These are phyloP conservation scores for Rhogogaster chlorosoma DNA, from an alignment of 2,888 invertebrate genomes.

Conservation along the genomic window DNA sequence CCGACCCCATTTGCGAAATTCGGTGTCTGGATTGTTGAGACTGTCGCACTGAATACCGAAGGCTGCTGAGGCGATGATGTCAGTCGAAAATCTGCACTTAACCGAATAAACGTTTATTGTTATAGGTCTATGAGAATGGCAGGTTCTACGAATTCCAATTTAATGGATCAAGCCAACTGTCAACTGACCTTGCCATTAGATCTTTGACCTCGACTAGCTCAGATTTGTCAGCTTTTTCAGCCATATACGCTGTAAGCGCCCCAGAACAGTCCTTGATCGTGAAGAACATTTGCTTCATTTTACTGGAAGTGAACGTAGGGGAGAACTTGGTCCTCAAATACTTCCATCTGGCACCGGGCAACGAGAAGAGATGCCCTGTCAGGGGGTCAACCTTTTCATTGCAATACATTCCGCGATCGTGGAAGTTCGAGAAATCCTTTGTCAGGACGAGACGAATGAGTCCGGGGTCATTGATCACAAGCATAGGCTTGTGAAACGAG, in stretches of 20 bases:
- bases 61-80: slow-evolving; percentile 69
- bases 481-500: neutral
- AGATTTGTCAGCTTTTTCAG: slow-evolving; percentile 63
- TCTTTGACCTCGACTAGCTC: slow-evolving; percentile 4
- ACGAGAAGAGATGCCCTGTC: slow-evolving; percentile 82
- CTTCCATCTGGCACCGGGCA: slow-evolving; percentile 83
- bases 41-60: slow-evolving; percentile 70
- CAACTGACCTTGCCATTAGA: slow-evolving; percentile 1
- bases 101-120: neutral
- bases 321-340: slow-evolving; percentile 83
- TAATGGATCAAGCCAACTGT: neutral
- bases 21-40: slow-evolving; percentile 65
- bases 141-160: neutral
- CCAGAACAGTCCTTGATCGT: slow-evolving; percentile 81
- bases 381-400: slow-evolving; percentile 83
- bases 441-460: slow-evolving; percentile 76
- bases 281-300: slow-evolving; percentile 84
- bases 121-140: neutral
- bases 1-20: slow-evolving; percentile 69
- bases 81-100: slow-evolving; percentile 60
- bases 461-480: slow-evolving; percentile 18
- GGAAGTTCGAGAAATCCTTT: slow-evolving; percentile 83
- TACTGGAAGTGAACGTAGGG: slow-evolving; percentile 84
- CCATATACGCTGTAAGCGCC: slow-evolving; percentile 78
- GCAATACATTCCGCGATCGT: slow-evolving; percentile 83